These are phyloP conservation scores for Rattus rattus DNA, from an alignment of 2,113 vertebrate genomes.

Conservation along the genomic window DNA sequence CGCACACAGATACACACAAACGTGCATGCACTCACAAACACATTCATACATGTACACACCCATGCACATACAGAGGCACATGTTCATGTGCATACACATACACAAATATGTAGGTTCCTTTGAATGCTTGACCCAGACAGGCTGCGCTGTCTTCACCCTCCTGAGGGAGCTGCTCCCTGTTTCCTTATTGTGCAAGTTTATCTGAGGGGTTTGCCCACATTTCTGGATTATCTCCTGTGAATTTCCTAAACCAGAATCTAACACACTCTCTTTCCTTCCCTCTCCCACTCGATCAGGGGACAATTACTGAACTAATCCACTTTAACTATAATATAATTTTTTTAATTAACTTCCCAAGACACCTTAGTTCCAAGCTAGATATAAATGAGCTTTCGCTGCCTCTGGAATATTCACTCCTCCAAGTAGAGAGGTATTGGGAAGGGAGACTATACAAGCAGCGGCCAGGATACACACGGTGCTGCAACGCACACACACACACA, in stretches of 20 bases:
- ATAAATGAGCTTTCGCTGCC: neutral
- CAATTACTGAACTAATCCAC: constrained; percentile 29
- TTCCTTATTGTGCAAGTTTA: neutral
- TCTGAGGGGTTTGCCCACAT: neutral
- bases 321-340: constrained; percentile 20
- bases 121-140: constrained; percentile 21
- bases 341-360: constrained; percentile 27
- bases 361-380: neutral
- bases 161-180: neutral
- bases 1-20: neutral
- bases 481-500: neutral
- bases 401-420: constrained; percentile 10
- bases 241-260: constrained; percentile 18
- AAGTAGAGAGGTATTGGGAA: neutral
- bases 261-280: neutral
- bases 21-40: neutral
- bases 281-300: neutral
- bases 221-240: neutral
- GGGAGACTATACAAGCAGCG: neutral
- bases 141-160: neutral
- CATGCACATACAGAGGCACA: neutral
- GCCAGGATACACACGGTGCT: neutral
- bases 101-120: neutral
- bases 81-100: neutral
- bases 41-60: neutral